Evolutionary conservation across 1,140 invertebrate genomes (phyloP).

Genomic region (Bombus impatiens): DNA sequence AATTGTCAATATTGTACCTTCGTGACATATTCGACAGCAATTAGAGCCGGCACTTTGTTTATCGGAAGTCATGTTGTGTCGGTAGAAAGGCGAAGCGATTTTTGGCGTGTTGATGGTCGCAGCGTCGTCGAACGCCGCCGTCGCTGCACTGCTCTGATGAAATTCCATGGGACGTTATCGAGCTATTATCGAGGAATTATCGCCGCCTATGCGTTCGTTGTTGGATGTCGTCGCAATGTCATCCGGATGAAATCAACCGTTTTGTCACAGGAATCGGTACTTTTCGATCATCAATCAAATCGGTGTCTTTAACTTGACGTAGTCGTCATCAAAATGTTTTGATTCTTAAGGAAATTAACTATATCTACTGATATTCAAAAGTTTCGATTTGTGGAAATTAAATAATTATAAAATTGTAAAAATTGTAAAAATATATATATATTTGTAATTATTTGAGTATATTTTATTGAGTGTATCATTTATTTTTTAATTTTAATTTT

Average conservation of each 20-base stretch:
- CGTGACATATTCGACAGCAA: constrained; percentile 72
- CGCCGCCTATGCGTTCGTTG: constrained; percentile 8
- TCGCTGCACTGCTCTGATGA: constrained; percentile 10
- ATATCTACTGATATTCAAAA: too few relatives aligned
- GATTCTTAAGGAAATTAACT: too few relatives aligned
- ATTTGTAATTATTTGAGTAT: neutral
- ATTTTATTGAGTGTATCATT: neutral
- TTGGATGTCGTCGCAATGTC: neutral
- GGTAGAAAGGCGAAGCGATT: neutral
- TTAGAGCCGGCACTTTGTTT: constrained; percentile 46
- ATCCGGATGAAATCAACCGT: neutral
- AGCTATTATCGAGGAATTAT: constrained; percentile 44
- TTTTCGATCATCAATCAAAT: neutral
- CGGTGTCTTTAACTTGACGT: neutral
- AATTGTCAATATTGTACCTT: constrained; percentile 56
- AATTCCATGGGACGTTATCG: constrained; percentile 40
- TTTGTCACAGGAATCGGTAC: neutral
- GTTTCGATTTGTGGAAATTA: too few relatives aligned
- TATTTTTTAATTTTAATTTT: neutral
- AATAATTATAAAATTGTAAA: too few relatives aligned
- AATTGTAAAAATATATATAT: neutral
- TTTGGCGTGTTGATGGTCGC: neutral
- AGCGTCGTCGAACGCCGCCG: neutral
- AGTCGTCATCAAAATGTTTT: neutral
- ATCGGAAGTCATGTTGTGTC: constrained; percentile 52